phyloP scores from a whole-genome alignment of 2,113 vertebrate species.

The Oryzias woworae region DNA sequence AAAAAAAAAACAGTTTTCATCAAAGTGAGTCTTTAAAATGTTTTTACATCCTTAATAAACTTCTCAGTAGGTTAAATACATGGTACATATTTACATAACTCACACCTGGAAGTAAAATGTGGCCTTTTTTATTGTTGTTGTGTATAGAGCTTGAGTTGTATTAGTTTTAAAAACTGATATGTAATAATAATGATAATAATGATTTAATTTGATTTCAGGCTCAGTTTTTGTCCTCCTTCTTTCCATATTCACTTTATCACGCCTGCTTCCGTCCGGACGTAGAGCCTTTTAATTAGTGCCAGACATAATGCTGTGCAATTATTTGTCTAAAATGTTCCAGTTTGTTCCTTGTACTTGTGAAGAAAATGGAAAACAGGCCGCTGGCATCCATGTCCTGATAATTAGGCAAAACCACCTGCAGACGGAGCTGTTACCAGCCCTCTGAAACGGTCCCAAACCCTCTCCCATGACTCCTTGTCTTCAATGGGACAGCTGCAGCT shows the following conservation, averaged over 20 bases:
- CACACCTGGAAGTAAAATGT: no score
- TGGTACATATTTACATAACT: no score
- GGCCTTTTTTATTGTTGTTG: no score
- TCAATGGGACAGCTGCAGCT: slow-evolving; percentile 66
- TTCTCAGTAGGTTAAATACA: no score
- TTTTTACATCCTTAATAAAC: no score
- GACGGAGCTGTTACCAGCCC: slow-evolving; percentile 67
- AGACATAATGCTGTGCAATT: slow-evolving; percentile 12
- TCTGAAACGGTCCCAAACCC: slow-evolving; percentile 44
- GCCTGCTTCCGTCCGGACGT: slow-evolving; percentile 46
- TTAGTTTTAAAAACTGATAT: no score
- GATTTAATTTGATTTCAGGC: background rate
- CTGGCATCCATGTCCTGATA: slow-evolving; percentile 52
- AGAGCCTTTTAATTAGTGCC: slow-evolving; percentile 27
- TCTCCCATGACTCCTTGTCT: slow-evolving; percentile 28
- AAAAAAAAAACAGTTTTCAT: no score
- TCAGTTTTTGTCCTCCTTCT: slow-evolving; percentile 3
- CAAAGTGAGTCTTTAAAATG: no score
- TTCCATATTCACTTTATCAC: slow-evolving; percentile 24
- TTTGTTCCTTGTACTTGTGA: slow-evolving; percentile 31
- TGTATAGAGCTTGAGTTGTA: no score
- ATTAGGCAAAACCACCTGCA: slow-evolving; percentile 69
- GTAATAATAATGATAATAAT: no score
- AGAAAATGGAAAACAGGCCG: slow-evolving; percentile 22
- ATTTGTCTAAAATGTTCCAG: slow-evolving; percentile 16